Base-by-base conservation (phyloP, 2,113 vertebrate genomes). In the Gambusia affinis region DNA sequence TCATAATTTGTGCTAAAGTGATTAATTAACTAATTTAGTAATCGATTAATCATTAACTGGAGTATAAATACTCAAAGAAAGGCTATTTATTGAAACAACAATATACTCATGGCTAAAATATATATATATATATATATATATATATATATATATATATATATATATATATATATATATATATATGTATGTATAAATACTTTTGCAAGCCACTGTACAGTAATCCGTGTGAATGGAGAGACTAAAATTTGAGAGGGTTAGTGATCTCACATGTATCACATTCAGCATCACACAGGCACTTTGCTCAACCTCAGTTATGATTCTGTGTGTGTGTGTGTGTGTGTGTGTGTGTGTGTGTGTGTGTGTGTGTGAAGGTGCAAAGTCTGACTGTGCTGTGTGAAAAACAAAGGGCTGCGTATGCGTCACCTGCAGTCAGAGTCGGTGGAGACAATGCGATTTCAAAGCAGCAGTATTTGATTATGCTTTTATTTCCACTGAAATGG, bases 391-490 rank as follows among this genome's bases (percentile, higher is more conserved):
- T 54, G 66, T 72, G 72, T 30, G 72, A n/a, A n/a, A 57, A 57
- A 77, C 64, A 63, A 70, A 65, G 66, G 39, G 5, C 10, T 22
- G 51, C 14, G 17, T n/a, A 67, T 0, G 15, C 11, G 31, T 60
- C 28, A 63, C 1, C 28, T 12, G 33, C 68, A 69, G 11, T 27
- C 57, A 64, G 8, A 68, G 64, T 14, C 1, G 11, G n/a, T 29
- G 30, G 10, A 66, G 62, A 71, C 71, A 74, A 57, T 70, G 54
- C 60, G 70, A 82, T 33, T 80, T 1, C 1, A 39, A 63, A 77
- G 71, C 73, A 72, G 70, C 11, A 10, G 60, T 81, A 69, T 84
- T 81, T 62, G 61, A 76, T 81, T 81, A n/a, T 4, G 2, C 69
- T 73, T 70, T 63, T 71, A 0, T 47, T 74, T 62, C 15, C 22